A percentile compares a stretch with the other conserved stretches of the same genome.
Conservation (phyloP, 2,113 vertebrate species). For the Alouatta palliata region DNA sequence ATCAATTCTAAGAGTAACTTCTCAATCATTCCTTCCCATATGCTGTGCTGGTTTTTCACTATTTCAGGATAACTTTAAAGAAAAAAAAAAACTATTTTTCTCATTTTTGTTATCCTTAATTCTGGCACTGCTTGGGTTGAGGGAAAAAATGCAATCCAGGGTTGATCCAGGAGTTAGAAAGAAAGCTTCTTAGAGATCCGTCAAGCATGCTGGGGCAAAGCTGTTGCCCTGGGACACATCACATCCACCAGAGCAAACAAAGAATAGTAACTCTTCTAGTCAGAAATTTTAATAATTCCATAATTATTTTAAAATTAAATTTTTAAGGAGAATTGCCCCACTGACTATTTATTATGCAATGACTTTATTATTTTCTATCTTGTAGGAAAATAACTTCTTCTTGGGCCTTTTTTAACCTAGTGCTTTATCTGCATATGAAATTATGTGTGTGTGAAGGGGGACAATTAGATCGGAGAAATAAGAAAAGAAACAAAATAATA, state of each 20-base stretch:
- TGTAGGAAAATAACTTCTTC: background rate
- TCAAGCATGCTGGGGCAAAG: background rate
- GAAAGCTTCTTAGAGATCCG: background rate
- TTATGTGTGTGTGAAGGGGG: background rate
- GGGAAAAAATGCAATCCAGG: background rate
- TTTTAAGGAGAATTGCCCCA: background rate
- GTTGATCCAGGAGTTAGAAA: background rate
- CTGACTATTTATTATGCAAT: background rate
- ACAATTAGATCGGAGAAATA: background rate
- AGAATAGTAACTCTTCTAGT: background rate
- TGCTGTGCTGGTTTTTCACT: background rate
- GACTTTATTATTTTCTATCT: background rate
- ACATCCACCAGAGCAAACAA: background rate
- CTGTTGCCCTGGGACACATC: background rate
- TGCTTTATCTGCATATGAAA: conserved; percentile 33
- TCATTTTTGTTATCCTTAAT: background rate
- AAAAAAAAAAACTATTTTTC: background rate
- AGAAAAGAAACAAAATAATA: conserved; percentile 22
- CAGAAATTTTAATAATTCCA: background rate
- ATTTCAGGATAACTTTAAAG: background rate
- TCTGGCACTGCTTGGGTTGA: background rate
- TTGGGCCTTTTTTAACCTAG: background rate
- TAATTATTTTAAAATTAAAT: conserved; percentile 37
- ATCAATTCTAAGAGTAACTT: conserved; percentile 5
- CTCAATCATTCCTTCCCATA: background rate